Base-by-base conservation (phyloP, 2,797 vertebrate species). In the Apogon hyalosoma region DNA sequence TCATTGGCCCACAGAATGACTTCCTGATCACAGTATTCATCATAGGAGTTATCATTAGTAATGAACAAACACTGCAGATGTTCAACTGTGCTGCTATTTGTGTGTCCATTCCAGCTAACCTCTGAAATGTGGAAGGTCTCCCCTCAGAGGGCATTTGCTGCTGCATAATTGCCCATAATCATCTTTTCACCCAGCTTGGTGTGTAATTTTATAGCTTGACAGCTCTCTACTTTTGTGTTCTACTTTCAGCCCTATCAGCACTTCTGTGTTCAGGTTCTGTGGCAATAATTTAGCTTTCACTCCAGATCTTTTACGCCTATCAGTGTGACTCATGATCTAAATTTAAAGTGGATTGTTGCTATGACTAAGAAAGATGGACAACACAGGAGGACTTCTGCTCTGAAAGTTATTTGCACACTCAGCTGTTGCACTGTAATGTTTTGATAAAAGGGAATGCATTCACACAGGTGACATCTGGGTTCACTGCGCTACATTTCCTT, bases 111-210 rank as follows among this genome's bases (percentile, higher is more conserved):
- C 41, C 40, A 28, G 55, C 41, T 39, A 68, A 68, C 73, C 77
- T 78, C 73, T 66, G 58, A 83, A 67, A 81, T 14, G 50, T 1
- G 0, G 69, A 87, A 69, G 82, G 77, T 80, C 75, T 84, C 68
- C 79, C 75, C 82, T 84, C 57, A 33, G 75, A 85, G 82, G 79
- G 64, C 76, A 70, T 83, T 86, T 53, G 46, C 69, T 14, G 80
- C 67, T 40, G 62, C 69, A 86, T 89, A 90, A 91, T 92, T 93
- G 79, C 74, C 84, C 66, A 14, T 87, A 92, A 91, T 90, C 83
- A 88, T 84, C 87, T 80, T 73, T 81, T 92, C 82, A 85, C 54
- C 68, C 58, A 10, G 82, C 84, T 66, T 2, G 62, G 80, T 62
- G 72, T 90, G 87, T 86, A 85, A 86, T 86, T 88, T 84, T 70